phyloP scores from a whole-genome alignment of 2,797 vertebrate genomes.

The Denticeps clupeoides region DNA sequence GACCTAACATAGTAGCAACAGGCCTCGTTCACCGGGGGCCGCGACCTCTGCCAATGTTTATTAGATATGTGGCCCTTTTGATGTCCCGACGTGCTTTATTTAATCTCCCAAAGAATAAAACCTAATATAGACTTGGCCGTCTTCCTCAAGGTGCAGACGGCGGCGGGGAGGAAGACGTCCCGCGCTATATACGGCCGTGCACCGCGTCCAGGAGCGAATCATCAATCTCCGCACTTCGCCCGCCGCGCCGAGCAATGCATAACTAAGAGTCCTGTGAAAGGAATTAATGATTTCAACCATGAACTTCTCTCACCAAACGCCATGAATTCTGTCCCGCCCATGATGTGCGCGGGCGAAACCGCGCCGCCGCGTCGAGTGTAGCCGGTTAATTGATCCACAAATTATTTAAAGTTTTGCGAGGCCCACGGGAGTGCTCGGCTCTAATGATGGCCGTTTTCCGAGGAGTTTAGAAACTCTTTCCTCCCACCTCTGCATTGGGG shows the following conservation, averaged over 20 bases:
- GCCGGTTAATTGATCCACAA: slow-evolving; percentile 96
- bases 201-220: slow-evolving; percentile 44
- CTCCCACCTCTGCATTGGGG: slow-evolving; percentile 47
- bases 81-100: slow-evolving; percentile 35
- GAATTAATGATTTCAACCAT: slow-evolving; percentile 96
- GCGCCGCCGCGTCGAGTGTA: slow-evolving; percentile 79
- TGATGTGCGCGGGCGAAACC: slow-evolving; percentile 83
- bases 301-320: slow-evolving; percentile 93
- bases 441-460: slow-evolving; percentile 70
- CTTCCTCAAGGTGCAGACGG: slow-evolving; percentile 35
- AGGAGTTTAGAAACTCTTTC: slow-evolving; percentile 61
- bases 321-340: slow-evolving; percentile 83
- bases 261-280: slow-evolving; percentile 93
- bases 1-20: slow-evolving; percentile 16
- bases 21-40: slow-evolving; percentile 12
- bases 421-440: slow-evolving; percentile 73
- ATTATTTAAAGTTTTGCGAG: slow-evolving; percentile 95
- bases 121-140: slow-evolving; percentile 40
- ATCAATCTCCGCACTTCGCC: slow-evolving; percentile 80
- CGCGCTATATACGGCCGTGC: slow-evolving; percentile 38
- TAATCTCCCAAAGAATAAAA: slow-evolving; percentile 39
- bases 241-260: slow-evolving; percentile 86
- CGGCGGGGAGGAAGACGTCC: slow-evolving; percentile 33
- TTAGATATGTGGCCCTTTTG: slow-evolving; percentile 20
- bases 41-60: slow-evolving; percentile 14